Percentiles rank a stretch among this genome's conserved stretches.
Conservation (phyloP, 2,113 vertebrate species). For the Lasiurus cinereus region DNA sequence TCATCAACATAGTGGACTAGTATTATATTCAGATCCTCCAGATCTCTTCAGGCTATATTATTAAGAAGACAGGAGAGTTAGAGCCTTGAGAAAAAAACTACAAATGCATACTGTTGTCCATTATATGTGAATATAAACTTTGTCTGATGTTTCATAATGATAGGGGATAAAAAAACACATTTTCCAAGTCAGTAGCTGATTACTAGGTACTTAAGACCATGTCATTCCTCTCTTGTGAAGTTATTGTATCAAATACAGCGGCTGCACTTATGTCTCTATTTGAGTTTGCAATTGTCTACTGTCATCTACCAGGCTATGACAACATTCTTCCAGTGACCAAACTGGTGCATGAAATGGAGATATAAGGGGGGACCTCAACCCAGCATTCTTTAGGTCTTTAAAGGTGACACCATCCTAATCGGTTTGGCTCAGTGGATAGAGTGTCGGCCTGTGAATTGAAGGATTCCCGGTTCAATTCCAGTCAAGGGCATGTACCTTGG, state of each 20-base stretch:
- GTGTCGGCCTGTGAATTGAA: too few species aligned
- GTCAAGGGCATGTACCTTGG: too few species aligned
- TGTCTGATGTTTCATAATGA: slow-evolving; percentile 23
- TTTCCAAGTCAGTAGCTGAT: slow-evolving; percentile 50
- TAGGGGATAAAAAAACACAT: background rate
- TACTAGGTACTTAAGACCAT: background rate
- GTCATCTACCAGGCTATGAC: background rate
- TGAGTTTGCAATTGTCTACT: slow-evolving; percentile 31
- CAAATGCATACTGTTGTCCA: background rate
- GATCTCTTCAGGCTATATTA: slow-evolving; percentile 41
- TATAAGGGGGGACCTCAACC: background rate
- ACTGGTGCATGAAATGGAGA: slow-evolving; percentile 27
- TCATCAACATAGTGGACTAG: background rate
- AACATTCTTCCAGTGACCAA: background rate
- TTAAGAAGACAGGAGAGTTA: slow-evolving; percentile 33
- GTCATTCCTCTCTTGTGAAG: slow-evolving; percentile 12
- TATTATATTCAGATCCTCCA: slow-evolving; percentile 28
- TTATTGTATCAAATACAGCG: background rate
- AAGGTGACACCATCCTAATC: background rate
- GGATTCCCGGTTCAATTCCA: too few species aligned
- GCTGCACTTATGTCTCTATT: background rate
- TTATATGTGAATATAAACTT: background rate
- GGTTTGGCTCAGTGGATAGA: too few species aligned
- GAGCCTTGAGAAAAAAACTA: background rate
- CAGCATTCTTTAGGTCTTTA: slow-evolving; percentile 28